These are phyloP conservation scores for Lagopus muta DNA, from an alignment of 2,113 vertebrate species.

Conservation along the genomic window DNA sequence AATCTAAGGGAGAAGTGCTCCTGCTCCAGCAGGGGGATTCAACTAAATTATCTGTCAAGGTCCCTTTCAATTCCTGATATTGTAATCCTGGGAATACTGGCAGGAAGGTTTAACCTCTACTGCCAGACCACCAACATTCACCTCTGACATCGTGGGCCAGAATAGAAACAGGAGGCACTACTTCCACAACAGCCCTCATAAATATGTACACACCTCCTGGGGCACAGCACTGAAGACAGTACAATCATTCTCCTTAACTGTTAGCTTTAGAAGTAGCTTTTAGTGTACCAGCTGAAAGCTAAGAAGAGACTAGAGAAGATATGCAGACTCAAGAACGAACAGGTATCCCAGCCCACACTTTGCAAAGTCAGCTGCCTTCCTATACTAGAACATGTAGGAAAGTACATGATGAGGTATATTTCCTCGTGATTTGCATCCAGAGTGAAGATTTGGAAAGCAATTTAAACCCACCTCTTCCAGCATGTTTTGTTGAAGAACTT, in stretches of 20 bases:
- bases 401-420: not conserved
- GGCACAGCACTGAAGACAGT: not conserved
- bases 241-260: not conserved
- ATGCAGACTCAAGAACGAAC: not conserved
- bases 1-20: no score
- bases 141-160: no score
- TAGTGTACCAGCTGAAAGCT: not conserved
- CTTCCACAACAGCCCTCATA: no score
- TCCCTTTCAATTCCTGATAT: no score
- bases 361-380: not conserved
- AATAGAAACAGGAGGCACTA: no score
- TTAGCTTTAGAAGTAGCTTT: not conserved
- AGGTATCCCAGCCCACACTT: not conserved
- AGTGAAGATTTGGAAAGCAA: not conserved
- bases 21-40: no score
- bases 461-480: not conserved
- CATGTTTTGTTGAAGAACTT: not conserved
- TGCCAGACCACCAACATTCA: no score
- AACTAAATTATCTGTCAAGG: no score
- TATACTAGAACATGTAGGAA: not conserved
- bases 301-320: not conserved
- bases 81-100: no score
- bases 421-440: not conserved
- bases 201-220: rapidly evolving
- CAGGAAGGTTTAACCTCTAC: no score